These are phyloP conservation scores for Dryobotodes eremita DNA, from an alignment of 2,888 invertebrate species.

Conservation along the genomic window DNA sequence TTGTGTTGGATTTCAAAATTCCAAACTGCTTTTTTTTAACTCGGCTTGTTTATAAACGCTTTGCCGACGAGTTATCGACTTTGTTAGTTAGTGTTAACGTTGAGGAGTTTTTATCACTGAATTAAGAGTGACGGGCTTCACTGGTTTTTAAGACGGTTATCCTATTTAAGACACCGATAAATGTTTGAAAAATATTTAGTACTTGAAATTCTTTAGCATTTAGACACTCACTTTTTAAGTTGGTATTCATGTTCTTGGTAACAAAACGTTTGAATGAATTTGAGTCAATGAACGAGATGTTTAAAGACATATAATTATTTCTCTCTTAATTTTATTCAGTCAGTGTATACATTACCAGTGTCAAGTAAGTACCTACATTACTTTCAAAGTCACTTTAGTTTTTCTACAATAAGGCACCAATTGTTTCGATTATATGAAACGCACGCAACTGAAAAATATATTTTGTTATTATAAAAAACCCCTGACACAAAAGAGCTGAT, in stretches of 20 bases:
- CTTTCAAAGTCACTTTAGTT: not conserved
- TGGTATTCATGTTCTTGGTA: not conserved
- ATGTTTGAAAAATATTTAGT: constrained; percentile 13
- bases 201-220: constrained; percentile 14
- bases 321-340: not conserved
- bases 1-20: constrained; percentile 74
- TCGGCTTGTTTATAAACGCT: constrained; percentile 66
- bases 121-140: constrained; percentile 28
- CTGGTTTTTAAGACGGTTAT: constrained; percentile 14
- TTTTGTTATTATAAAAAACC: constrained; percentile 11
- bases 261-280: constrained; percentile 1
- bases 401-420: not conserved
- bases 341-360: not conserved
- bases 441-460: not conserved
- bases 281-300: not conserved
- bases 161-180: constrained; percentile 3
- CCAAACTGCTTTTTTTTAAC: constrained; percentile 68
- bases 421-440: not conserved
- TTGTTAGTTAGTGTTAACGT: constrained; percentile 57
- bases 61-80: constrained; percentile 70
- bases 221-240: constrained; percentile 1
- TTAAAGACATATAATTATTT: not conserved
- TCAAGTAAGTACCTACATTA: not conserved
- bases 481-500: not conserved
- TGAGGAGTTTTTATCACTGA: constrained; percentile 43